phyloP scores from a whole-genome alignment of 2,797 vertebrate species.

The Enteromius trimaculatus region DNA sequence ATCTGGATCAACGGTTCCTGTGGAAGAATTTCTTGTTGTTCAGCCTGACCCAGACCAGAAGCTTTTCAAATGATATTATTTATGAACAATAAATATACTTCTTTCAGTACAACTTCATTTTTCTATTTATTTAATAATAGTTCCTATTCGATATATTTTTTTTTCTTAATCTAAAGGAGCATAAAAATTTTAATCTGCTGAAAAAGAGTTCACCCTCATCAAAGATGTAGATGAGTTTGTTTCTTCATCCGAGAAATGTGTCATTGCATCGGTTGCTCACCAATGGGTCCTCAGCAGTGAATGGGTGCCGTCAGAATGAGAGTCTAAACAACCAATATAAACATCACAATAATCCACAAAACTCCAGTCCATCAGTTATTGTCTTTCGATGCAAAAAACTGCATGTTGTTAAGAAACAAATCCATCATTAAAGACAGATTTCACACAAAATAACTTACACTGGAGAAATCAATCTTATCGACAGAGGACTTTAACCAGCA shows the following conservation, averaged over 20 bases:
- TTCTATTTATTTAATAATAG: not conserved
- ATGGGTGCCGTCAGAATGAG: not conserved
- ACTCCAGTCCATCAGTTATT: not conserved
- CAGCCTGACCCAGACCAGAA: conserved; percentile 91
- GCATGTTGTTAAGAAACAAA: not conserved
- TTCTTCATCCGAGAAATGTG: not conserved
- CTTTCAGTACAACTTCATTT: not conserved
- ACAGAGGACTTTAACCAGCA: too few species aligned
- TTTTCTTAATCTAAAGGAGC: not conserved
- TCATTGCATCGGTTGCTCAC: not conserved
- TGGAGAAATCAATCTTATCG: not conserved
- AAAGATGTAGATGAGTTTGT: not conserved
- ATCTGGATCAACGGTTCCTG: conserved; percentile 63
- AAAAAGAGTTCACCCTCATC: not conserved
- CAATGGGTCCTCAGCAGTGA: not conserved
- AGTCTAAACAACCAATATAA: not conserved
- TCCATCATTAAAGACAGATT: not conserved
- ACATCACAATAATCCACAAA: not conserved
- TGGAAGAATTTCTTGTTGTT: conserved; percentile 85
- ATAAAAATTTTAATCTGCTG: not conserved
- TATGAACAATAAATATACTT: conserved; percentile 39
- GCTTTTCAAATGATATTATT: conserved; percentile 81
- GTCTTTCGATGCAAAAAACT: not conserved
- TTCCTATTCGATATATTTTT: not conserved
- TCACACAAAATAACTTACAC: not conserved